Conservation (phyloP, 2,797 vertebrate genomes). For the Pseudochaenichthys georgianus region DNA sequence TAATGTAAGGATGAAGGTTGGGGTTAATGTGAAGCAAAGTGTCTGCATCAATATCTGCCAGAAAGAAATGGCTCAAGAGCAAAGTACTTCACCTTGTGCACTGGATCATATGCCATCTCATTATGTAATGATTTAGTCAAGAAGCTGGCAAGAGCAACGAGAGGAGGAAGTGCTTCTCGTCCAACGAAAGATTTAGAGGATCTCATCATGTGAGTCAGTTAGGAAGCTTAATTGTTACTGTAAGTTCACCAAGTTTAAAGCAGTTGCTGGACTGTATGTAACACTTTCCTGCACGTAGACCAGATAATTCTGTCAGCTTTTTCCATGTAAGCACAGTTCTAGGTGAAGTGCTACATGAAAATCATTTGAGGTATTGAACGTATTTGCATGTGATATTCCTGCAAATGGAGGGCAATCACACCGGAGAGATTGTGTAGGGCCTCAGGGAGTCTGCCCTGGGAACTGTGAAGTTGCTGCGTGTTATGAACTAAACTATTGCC, state of each 20-base stretch:
- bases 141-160: constrained; percentile 31
- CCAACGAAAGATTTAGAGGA: constrained; percentile 21
- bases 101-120: constrained; percentile 56
- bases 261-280: background rate
- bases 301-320: background rate
- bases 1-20: constrained; percentile 63
- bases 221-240: constrained; percentile 35
- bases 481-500: constrained; percentile 63
- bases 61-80: constrained; percentile 56
- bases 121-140: constrained; percentile 60
- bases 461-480: constrained; percentile 57
- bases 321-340: background rate
- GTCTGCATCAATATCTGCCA: constrained; percentile 70
- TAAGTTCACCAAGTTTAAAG: background rate
- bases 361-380: constrained; percentile 30
- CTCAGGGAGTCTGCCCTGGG: constrained; percentile 47
- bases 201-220: constrained; percentile 26
- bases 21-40: constrained; percentile 70
- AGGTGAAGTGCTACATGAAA: constrained; percentile 10
- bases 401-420: constrained; percentile 44
- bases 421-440: constrained; percentile 43
- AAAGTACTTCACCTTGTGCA: constrained; percentile 61
- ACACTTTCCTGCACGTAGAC: background rate
- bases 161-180: constrained; percentile 27
- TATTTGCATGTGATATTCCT: constrained; percentile 56